These are phyloP conservation scores for Redunca redunca DNA, from an alignment of 2,113 vertebrate genomes.

Conservation along the genomic window DNA sequence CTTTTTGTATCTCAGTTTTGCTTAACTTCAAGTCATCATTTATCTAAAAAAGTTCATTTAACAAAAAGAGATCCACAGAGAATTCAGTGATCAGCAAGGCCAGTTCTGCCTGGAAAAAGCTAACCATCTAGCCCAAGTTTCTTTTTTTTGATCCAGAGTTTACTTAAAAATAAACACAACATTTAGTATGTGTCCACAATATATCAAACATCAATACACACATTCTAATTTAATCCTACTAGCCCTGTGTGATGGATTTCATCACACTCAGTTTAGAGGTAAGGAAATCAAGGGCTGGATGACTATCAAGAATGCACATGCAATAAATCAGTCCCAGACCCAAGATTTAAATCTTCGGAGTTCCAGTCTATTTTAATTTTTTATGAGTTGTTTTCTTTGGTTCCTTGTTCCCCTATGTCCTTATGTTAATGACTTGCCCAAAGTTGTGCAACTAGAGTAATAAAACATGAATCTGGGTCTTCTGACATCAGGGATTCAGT, in stretches of 20 bases:
- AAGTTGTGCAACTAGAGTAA: background rate
- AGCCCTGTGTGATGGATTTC: background rate
- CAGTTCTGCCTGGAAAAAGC: background rate
- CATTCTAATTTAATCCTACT: background rate
- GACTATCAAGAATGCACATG: background rate
- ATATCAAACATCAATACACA: background rate
- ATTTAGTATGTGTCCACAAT: background rate
- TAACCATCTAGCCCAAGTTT: background rate
- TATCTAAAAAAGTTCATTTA: conserved; percentile 22
- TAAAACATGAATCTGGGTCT: background rate
- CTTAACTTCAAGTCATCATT: conserved; percentile 3
- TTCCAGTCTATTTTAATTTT: background rate
- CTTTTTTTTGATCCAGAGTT: background rate
- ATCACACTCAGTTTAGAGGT: background rate
- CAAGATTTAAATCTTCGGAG: background rate
- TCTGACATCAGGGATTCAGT: background rate
- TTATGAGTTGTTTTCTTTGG: background rate
- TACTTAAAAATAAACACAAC: background rate
- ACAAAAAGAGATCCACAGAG: background rate
- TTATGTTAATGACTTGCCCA: background rate
- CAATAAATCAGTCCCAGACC: background rate
- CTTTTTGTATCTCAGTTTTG: background rate
- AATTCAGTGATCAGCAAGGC: background rate
- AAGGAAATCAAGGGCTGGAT: background rate
- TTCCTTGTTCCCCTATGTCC: background rate